Evolutionary conservation across 2,888 invertebrate species (phyloP), one percentile per base, ranked within the genome.

Genomic region (Drosophila pullipes): DNA sequence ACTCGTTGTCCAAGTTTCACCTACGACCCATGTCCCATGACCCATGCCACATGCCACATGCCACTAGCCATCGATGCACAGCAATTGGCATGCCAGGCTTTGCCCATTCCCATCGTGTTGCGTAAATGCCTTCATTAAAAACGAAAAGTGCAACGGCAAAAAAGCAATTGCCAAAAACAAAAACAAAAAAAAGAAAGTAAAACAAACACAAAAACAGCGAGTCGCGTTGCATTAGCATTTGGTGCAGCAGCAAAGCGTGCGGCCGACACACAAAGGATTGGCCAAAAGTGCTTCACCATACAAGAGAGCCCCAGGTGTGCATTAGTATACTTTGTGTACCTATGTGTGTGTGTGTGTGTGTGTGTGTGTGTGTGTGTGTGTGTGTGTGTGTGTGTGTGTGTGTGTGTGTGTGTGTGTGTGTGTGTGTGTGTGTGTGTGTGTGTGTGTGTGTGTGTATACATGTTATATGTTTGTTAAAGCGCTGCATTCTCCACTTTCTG

Each of bases 121-220:
- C 64, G 61, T 74, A 81, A 81, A 81, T 81, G 80, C 78, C 74
- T 81, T 74, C 82, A 81, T 81, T 81, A 78, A 81, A 81, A 69
- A 41, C 50, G 66, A 71, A 80, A 81, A 73, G 81, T 63, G 79
- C 69, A 72, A 47, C 64, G 65, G 61, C 50, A 63, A 65, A 64
- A 64, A 67, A 47, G 54, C 47, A 25, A 22, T 52, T 64, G 67
- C 74, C 78, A 54, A 68, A 78, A 78, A 1, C 33, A 61, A 58
- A 47, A 44, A 44, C 54, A 41, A 22, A 22, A 41, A 10, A 4
- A 10, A 41, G 4, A n/a, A 7, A 11, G n/a, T 4, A 10, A 22
- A 22, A 22, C 1, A 47, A 25, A 22, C 47, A 16, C 16, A 47
- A 47, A 47, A 47, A 25, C 25, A 47, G 25, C 47, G 47, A 47